Evolutionary conservation across 2,113 vertebrate species (phyloP).

Genomic region (Leiothrix lutea): DNA sequence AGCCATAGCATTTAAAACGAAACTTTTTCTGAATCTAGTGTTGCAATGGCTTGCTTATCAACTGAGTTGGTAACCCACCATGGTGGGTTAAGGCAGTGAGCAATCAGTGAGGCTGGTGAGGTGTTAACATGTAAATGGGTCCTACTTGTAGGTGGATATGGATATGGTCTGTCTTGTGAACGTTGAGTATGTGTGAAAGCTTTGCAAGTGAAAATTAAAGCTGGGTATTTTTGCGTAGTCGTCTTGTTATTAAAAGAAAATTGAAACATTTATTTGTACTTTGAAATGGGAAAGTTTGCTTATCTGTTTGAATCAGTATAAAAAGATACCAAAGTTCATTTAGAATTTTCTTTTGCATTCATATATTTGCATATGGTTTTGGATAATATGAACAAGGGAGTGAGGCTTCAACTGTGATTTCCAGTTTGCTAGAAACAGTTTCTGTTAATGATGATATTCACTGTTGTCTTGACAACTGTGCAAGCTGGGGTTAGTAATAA

Average conservation of each 20-base stretch:
- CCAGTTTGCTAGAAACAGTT: background rate
- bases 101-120: background rate
- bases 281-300: background rate
- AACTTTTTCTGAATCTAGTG: background rate
- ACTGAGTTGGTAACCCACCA: background rate
- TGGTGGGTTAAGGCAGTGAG: background rate
- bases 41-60: background rate
- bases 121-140: background rate
- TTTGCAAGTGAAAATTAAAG: slow-evolving; percentile 4
- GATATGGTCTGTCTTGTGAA: background rate
- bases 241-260: background rate
- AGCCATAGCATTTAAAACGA: background rate
- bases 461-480: slow-evolving; percentile 51
- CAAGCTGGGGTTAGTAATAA: slow-evolving; percentile 38
- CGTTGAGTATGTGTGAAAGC: background rate
- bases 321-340: background rate
- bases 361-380: background rate
- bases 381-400: background rate
- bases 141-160: background rate
- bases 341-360: background rate
- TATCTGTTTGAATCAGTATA: background rate
- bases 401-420: slow-evolving; percentile 21
- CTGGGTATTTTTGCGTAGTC: background rate
- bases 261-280: background rate
- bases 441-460: slow-evolving; percentile 37